Percentiles rank a stretch among this genome's conserved stretches.
These are phyloP conservation scores for Boulengeromyrus knoepffleri DNA, from an alignment of 2,113 vertebrate species.

Conservation along the genomic window DNA sequence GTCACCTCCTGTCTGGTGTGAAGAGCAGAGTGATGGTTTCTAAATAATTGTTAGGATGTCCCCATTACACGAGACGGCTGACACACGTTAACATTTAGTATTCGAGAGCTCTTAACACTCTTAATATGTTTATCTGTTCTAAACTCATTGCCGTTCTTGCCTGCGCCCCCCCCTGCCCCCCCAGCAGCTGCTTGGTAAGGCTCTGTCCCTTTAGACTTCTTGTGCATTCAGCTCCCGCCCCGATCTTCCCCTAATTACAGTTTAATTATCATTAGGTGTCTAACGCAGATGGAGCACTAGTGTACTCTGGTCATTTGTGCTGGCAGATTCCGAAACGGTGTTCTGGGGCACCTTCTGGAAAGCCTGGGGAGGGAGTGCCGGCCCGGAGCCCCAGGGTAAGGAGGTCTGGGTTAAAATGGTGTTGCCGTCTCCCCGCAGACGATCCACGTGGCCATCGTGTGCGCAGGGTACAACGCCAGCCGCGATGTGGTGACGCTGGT, in stretches of 20 bases:
- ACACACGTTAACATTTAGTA: background rate
- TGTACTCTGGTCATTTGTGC: background rate
- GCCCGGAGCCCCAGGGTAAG: background rate
- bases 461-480: constrained; percentile 95
- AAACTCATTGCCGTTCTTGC: background rate
- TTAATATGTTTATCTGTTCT: background rate
- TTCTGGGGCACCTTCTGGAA: background rate
- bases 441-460: constrained; percentile 96
- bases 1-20: background rate
- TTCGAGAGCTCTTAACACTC: background rate
- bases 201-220: background rate
- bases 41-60: background rate
- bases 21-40: background rate
- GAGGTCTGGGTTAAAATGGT: background rate
- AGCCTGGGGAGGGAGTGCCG: background rate
- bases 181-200: background rate
- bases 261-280: background rate
- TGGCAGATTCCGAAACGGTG: background rate
- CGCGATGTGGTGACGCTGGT: constrained; percentile 95
- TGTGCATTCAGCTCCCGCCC: background rate
- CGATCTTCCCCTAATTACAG: background rate
- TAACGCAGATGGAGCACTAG: background rate
- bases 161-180: background rate
- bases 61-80: background rate
- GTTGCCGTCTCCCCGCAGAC: constrained; percentile 62